phyloP scores from a whole-genome alignment of 2,113 vertebrate genomes.

The Falcunculus frontatus region DNA sequence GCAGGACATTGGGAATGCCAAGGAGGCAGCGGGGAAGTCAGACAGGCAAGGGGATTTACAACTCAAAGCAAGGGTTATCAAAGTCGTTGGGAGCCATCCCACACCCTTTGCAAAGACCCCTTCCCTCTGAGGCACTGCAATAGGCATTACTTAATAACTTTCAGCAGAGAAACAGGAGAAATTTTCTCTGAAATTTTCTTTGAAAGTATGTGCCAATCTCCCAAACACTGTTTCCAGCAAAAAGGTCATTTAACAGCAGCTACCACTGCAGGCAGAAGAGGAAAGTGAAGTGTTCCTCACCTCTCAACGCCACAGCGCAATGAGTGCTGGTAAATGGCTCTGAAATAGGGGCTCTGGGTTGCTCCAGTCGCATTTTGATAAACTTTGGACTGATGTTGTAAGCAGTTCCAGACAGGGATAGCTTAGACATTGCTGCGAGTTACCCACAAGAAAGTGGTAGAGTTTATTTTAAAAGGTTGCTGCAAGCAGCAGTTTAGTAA shows the following conservation, averaged over 20 bases:
- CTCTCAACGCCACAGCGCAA: neutral
- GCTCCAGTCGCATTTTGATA: neutral
- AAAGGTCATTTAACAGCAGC: neutral
- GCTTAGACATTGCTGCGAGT: neutral
- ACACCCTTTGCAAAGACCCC: neutral
- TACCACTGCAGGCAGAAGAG: neutral
- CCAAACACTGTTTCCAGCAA: constrained; percentile 3
- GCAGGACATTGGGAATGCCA: neutral
- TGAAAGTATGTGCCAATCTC: constrained; percentile 1
- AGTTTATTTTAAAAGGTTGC: neutral
- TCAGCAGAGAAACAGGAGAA: neutral
- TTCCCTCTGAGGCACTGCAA: neutral
- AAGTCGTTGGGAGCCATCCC: neutral
- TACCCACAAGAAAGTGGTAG: neutral
- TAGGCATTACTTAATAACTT: neutral
- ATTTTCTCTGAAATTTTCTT: neutral
- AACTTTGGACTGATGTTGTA: neutral
- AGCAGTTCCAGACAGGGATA: neutral
- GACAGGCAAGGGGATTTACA: neutral
- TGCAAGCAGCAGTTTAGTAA: neutral
- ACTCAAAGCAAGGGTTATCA: neutral
- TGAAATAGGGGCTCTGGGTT: neutral
- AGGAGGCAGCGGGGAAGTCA: neutral
- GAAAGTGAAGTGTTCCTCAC: neutral
- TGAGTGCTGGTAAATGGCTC: neutral